Evolutionary conservation across 2,888 invertebrate genomes (phyloP), one percentile per base, ranked within the genome.

Genomic region (Prenolepis imparis): DNA sequence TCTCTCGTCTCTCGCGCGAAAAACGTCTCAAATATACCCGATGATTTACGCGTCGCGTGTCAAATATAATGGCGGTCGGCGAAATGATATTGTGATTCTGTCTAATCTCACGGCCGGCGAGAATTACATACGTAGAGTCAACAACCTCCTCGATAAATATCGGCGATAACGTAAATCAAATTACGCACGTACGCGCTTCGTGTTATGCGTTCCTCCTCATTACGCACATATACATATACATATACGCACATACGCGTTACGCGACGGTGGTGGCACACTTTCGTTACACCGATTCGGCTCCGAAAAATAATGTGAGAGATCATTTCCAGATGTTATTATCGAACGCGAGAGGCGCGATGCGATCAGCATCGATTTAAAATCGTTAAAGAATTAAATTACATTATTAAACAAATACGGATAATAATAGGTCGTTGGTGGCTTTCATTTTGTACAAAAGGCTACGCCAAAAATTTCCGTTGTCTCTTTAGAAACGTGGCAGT

Each of bases 61-160:
- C 78, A 80, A 70, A 70, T 44, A 70, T 80, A 80, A 80, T 80
- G 70, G 70, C 70, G 36, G 9, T 21, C 78, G 68, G 24, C 59
- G 59, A 70, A 80, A 70, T 36, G 44, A 24, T 68, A 68, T 61
- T 70, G 36, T 68, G 36, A 70, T 75, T 75, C 12, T 11, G 55
- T 39, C 57, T 73, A 74, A 82, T 75, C 78, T 80, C 78, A 70
- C 78, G 59, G 67, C 57, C 70, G 24, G 41, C 24, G 36, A 59
- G 57, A 70, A 64, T 82, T 81, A n/a, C 63, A 18, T 11, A 68
- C 61, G 80, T 48, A 81, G 59, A 81, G 83, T 84, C 83, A 84
- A 73, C 83, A 72, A 84, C 83, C 83, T 84, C 39, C 12, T 44
- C 81, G 83, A 72, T 82, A 84, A 72, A 81, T 81, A 72, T 82